phyloP scores from a whole-genome alignment of 2,113 vertebrate species.

The Lichenostomus cassidix region DNA sequence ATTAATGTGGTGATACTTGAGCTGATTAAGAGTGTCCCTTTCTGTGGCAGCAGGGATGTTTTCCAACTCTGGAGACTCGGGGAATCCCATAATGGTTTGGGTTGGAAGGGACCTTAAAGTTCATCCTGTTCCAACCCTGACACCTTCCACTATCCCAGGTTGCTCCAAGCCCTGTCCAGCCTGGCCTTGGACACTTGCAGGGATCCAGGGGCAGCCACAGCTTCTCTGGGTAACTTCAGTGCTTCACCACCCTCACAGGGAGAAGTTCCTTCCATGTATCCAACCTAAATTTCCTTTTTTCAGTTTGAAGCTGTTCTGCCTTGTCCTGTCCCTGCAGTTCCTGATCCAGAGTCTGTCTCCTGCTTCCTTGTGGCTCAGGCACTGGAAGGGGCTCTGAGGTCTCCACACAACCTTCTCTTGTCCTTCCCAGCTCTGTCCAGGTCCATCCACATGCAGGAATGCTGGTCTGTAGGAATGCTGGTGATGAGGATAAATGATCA shows the following conservation, averaged over 20 bases:
- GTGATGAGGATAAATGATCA: not conserved
- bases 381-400: not conserved
- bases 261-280: not conserved
- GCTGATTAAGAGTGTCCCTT: not conserved
- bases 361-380: not conserved
- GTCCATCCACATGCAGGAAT: fast-evolving
- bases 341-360: not conserved
- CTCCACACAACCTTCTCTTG: not conserved
- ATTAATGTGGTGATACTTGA: not conserved
- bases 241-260: not conserved
- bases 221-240: fast-evolving
- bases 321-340: not conserved
- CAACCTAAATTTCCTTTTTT: too few relatives aligned
- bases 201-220: not conserved
- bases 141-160: not conserved
- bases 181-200: not conserved
- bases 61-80: not conserved
- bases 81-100: not conserved
- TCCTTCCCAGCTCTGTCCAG: not conserved
- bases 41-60: not conserved
- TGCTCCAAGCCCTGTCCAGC: not conserved
- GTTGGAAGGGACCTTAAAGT: not conserved
- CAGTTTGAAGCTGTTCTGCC: too few relatives aligned
- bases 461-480: too few relatives aligned
- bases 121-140: not conserved